Conservation (phyloP, 1,140 invertebrate genomes). For the Spodoptera frugiperda region DNA sequence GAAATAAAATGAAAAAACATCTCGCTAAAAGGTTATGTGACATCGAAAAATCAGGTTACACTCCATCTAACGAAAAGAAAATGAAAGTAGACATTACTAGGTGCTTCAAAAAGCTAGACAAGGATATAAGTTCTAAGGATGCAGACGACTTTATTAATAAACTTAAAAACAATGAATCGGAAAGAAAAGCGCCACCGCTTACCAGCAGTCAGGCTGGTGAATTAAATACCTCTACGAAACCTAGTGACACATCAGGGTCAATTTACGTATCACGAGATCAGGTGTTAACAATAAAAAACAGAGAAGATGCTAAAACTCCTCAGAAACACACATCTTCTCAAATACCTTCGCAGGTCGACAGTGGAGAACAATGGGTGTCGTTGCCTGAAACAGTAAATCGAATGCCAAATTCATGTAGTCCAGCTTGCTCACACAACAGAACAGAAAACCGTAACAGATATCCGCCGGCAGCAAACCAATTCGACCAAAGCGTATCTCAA, state of each 20-base stretch:
- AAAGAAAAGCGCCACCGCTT: conserved; percentile 44
- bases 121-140: conserved; percentile 45
- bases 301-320: too few species aligned
- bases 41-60: conserved; percentile 56
- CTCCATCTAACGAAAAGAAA: conserved; percentile 49
- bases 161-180: conserved; percentile 55
- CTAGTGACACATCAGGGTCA: background rate
- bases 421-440: too few species aligned
- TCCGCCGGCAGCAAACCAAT: background rate
- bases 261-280: too few species aligned
- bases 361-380: background rate
- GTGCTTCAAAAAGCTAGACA: conserved; percentile 55
- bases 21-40: conserved; percentile 59
- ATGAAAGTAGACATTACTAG: conserved; percentile 61
- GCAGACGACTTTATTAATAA: conserved; percentile 56
- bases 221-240: background rate
- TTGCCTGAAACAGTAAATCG: too few species aligned
- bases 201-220: conserved; percentile 10
- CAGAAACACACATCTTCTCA: too few species aligned
- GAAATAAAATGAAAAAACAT: conserved; percentile 51
- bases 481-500: too few species aligned
- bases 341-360: too few species aligned
- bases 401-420: too few species aligned
- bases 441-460: too few species aligned
- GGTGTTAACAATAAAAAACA: too few species aligned